Conservation (phyloP, 2,888 invertebrate genomes). For the Melanotus villosus region DNA sequence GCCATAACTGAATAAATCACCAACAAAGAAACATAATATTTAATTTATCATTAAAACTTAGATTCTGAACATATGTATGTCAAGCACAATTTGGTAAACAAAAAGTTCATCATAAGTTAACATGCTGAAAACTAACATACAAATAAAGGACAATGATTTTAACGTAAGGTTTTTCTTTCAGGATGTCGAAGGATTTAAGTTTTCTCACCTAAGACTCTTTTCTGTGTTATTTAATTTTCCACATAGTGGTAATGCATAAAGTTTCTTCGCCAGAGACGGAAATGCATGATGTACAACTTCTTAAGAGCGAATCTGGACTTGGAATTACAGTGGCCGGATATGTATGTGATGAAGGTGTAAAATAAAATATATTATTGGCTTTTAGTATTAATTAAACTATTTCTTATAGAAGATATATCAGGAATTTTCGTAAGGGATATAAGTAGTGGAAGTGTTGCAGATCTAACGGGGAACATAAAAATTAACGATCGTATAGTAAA, state of each 20-base stretch:
- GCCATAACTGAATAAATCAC: too few relatives aligned
- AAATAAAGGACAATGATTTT: too few relatives aligned
- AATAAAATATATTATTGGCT: too few relatives aligned
- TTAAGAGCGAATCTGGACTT: conserved; percentile 92
- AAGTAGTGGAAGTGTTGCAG: conserved; percentile 96
- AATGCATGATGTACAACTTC: conserved; percentile 89
- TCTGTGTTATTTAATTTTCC: neutral
- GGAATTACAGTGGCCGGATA: conserved; percentile 98
- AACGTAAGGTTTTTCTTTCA: too few relatives aligned
- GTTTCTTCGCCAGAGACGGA: conserved; percentile 89
- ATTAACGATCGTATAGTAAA: conserved; percentile 98
- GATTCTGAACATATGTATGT: too few relatives aligned
- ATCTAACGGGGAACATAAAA: conserved; percentile 90
- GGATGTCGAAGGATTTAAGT: too few relatives aligned
- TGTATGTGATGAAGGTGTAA: conserved; percentile 90
- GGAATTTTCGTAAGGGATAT: conserved; percentile 99
- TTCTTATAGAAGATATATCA: conserved; percentile 90
- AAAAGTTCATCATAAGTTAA: too few relatives aligned
- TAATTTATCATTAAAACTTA: too few relatives aligned
- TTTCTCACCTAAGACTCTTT: too few relatives aligned
- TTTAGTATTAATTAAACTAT: conserved; percentile 23
- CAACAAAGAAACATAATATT: too few relatives aligned
- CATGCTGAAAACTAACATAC: too few relatives aligned
- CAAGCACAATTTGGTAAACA: too few relatives aligned
- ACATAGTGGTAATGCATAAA: conserved; percentile 28